Evolutionary conservation across 2,888 invertebrate species (phyloP).

Genomic region (Eugnorisma glareosa): DNA sequence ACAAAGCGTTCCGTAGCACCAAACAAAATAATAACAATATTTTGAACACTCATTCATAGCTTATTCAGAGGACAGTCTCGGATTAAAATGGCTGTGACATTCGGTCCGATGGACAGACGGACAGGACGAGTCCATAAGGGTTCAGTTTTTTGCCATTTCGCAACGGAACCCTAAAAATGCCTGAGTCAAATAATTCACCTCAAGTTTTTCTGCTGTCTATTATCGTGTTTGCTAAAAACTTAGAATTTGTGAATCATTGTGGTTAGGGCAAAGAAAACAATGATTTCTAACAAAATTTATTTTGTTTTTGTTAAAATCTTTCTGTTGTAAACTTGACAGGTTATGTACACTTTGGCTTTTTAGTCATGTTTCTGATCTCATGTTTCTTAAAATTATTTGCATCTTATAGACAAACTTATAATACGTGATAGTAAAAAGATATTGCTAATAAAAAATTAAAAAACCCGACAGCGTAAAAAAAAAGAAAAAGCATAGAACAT

Average conservation of each 20-base stretch:
- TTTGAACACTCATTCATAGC: not conserved
- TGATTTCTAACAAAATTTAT: not conserved
- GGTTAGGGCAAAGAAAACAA: slow-evolving; percentile 3
- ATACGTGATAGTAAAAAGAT: not conserved
- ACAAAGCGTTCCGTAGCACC: not conserved
- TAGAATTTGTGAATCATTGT: slow-evolving; percentile 10
- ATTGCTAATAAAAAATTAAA: no score
- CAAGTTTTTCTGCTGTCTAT: slow-evolving; percentile 14
- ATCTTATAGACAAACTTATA: not conserved
- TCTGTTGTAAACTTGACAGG: slow-evolving; percentile 22
- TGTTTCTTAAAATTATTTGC: not conserved
- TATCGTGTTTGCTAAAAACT: slow-evolving; percentile 3
- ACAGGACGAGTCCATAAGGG: not conserved
- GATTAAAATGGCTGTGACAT: not conserved
- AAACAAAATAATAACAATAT: not conserved
- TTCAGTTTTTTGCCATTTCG: not conserved
- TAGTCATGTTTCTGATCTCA: not conserved
- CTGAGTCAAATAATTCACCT: not conserved
- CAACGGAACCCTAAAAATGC: not conserved
- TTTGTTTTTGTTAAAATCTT: slow-evolving; percentile 8
- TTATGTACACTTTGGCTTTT: slow-evolving; percentile 3
- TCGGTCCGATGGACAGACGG: no score
- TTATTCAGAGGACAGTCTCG: no score
- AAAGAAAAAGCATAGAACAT: no score
- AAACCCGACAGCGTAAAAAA: no score